phyloP scores from a whole-genome alignment of 2,888 invertebrate genomes.

The Eristalis tenax region DNA sequence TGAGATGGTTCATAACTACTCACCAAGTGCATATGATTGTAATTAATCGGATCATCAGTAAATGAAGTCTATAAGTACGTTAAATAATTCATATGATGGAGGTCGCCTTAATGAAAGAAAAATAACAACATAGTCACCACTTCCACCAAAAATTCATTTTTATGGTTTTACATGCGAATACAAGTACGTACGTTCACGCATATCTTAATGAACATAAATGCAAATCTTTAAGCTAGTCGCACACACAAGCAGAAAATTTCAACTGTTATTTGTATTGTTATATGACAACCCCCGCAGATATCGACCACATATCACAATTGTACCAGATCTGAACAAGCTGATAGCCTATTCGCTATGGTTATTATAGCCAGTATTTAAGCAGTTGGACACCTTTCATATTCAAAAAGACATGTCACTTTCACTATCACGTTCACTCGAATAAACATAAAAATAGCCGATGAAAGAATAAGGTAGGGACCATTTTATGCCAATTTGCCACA shows the following conservation, averaged over 20 bases:
- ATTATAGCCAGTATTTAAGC: not conserved
- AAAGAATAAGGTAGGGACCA: not conserved
- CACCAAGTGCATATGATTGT: too few relatives aligned
- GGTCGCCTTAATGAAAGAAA: too few relatives aligned
- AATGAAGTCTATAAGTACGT: too few relatives aligned
- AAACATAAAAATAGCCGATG: not conserved
- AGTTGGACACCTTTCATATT: constrained; percentile 1
- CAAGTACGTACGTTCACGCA: too few relatives aligned
- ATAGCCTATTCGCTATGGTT: not conserved
- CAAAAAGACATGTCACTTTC: not conserved
- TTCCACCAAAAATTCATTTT: not conserved
- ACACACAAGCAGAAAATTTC: not conserved
- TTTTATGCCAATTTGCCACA: not conserved
- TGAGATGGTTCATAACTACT: too few relatives aligned
- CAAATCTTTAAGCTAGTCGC: not conserved
- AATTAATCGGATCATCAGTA: too few relatives aligned
- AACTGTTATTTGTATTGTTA: not conserved
- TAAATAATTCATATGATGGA: too few relatives aligned
- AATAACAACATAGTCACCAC: not conserved
- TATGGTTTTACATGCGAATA: too few relatives aligned
- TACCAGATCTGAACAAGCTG: not conserved
- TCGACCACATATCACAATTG: not conserved
- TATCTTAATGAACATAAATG: not conserved
- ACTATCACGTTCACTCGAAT: not conserved
- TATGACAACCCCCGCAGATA: not conserved